These are phyloP conservation scores for Dysmachus trigonus DNA, from an alignment of 2,888 invertebrate genomes.

Conservation along the genomic window DNA sequence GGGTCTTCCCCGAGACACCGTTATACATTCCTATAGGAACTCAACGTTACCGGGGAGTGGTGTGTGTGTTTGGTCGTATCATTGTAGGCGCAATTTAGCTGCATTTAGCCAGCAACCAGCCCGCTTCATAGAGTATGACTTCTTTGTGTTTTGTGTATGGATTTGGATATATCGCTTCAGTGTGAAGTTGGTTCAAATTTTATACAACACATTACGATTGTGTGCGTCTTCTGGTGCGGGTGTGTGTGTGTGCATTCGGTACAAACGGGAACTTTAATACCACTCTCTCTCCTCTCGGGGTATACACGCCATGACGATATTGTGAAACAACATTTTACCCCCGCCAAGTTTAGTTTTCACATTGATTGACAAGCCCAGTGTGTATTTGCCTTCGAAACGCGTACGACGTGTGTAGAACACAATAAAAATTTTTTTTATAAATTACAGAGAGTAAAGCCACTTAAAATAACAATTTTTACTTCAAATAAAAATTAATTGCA, in stretches of 20 bases:
- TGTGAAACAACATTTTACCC: conserved; percentile 53
- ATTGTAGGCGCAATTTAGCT: not conserved
- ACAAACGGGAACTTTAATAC: not conserved
- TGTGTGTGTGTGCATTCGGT: not conserved
- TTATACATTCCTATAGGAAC: not conserved
- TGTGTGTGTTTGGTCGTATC: conserved; percentile 26
- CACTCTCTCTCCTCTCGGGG: not conserved
- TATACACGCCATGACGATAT: conserved; percentile 22
- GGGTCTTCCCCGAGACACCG: conserved; percentile 13
- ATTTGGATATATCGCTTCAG: too few relatives aligned
- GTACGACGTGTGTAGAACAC: conserved; percentile 63
- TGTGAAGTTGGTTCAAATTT: not conserved
- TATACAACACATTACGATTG: not conserved
- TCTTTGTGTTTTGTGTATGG: too few relatives aligned
- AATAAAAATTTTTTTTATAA: conserved; percentile 42
- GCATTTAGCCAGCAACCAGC: too few relatives aligned
- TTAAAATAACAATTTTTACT: conserved; percentile 36
- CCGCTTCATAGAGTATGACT: not conserved
- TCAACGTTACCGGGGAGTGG: not conserved
- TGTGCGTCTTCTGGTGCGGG: not conserved
- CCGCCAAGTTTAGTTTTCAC: conserved; percentile 60
- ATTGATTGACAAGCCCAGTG: conserved; percentile 65
- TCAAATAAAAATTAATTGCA: conserved; percentile 39
- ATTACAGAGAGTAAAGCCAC: conserved; percentile 39
- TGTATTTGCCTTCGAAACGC: conserved; percentile 66